Percentiles rank a stretch among this genome's conserved stretches.
phyloP scores from a whole-genome alignment of 1,140 invertebrate species.

The Drosophila elegans region DNA sequence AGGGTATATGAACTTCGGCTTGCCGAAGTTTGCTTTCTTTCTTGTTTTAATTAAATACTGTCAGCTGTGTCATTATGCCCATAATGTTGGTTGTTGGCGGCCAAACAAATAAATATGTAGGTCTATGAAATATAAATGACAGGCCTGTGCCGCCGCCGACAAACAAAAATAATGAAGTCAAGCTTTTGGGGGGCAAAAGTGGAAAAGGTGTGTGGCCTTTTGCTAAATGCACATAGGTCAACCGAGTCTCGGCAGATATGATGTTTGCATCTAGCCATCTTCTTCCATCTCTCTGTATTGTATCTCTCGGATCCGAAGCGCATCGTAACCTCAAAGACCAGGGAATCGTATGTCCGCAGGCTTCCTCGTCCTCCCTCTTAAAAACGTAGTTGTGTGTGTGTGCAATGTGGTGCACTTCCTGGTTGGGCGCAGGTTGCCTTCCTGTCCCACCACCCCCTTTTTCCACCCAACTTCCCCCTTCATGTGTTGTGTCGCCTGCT shows the following conservation, averaged over 20 bases:
- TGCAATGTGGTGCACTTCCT: slow-evolving; percentile 74
- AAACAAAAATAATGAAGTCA: slow-evolving; percentile 13
- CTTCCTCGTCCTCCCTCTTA: neutral
- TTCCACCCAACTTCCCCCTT: slow-evolving; percentile 8
- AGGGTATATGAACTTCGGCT: no score
- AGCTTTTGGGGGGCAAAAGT: slow-evolving; percentile 7
- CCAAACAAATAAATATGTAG: neutral
- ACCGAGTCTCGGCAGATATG: slow-evolving; percentile 14
- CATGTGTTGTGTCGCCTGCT: slow-evolving; percentile 11
- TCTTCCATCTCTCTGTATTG: slow-evolving; percentile 7
- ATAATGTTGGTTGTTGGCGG: no score
- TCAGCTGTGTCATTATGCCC: no score
- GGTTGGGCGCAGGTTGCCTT: slow-evolving; percentile 52
- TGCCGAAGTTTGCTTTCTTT: no score
- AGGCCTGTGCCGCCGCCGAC: neutral
- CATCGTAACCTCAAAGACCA: slow-evolving; percentile 25
- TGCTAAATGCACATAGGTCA: slow-evolving; percentile 30
- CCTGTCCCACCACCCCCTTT: slow-evolving; percentile 4
- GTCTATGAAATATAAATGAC: neutral
- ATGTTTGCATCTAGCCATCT: neutral
- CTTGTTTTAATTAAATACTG: no score
- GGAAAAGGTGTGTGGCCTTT: slow-evolving; percentile 9
- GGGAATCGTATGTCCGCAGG: slow-evolving; percentile 23
- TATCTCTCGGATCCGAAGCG: slow-evolving; percentile 17
- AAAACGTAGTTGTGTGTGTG: slow-evolving; percentile 14